These are phyloP conservation scores for Felis catus DNA, from an alignment of 2,113 vertebrate species.

Conservation along the genomic window F.catus_Fca126_mat1.0 CM031420.1:51479001-51479500, in stretches of 20 bases:
- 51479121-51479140: background rate
- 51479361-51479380: background rate
- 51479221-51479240: conserved; percentile 11
- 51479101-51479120: background rate
- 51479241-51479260: background rate
- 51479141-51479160: background rate
- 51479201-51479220: background rate
- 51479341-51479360: background rate
- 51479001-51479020: background rate
- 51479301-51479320: background rate
- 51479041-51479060: background rate
- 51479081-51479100: background rate
- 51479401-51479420: conserved; percentile 12
- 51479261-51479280: background rate
- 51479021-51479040: background rate
- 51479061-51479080: background rate
- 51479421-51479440: conserved; percentile 44
- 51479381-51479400: background rate
- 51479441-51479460: conserved; percentile 23
- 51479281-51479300: background rate
- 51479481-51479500: conserved; percentile 43
- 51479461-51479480: conserved; percentile 9
- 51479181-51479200: background rate
- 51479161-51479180: background rate
- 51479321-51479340: background rate